phyloP scores from a whole-genome alignment of 2,113 vertebrate species.

The Engraulis encrasicolus region DNA sequence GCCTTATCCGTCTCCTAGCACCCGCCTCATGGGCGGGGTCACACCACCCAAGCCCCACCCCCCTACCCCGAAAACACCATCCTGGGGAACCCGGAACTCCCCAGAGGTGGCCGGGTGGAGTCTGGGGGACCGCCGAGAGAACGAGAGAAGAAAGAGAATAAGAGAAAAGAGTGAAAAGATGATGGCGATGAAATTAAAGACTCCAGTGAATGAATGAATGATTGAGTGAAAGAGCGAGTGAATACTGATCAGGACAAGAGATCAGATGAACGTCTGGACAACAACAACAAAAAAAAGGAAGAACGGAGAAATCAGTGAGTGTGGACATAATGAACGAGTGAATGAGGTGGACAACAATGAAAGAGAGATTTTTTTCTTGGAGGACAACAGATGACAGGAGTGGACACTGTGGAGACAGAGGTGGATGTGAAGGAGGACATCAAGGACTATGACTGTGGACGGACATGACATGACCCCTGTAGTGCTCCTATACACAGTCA shows the following conservation, averaged over 20 bases:
- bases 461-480: neutral
- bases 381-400: neutral
- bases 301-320: neutral
- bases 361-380: too few relatives aligned
- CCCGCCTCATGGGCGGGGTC: conserved; percentile 61
- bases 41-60: conserved; percentile 64
- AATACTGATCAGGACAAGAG: neutral
- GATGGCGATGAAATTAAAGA: too few relatives aligned
- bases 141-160: conserved; percentile 15
- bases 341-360: too few relatives aligned
- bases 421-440: neutral
- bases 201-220: neutral
- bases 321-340: neutral
- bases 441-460: neutral
- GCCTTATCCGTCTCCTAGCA: conserved; percentile 89
- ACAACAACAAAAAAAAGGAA: neutral
- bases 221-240: neutral
- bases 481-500: too few relatives aligned
- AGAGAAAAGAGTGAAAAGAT: neutral
- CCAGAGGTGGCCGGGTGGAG: conserved; percentile 25
- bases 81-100: conserved; percentile 44
- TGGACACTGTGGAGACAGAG: neutral
- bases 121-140: neutral
- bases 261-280: neutral
- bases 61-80: neutral